A percentile compares a stretch with the other conserved stretches of the same genome.
Conservation (phyloP, 2,113 vertebrate genomes). For the Struthio camelus region DNA sequence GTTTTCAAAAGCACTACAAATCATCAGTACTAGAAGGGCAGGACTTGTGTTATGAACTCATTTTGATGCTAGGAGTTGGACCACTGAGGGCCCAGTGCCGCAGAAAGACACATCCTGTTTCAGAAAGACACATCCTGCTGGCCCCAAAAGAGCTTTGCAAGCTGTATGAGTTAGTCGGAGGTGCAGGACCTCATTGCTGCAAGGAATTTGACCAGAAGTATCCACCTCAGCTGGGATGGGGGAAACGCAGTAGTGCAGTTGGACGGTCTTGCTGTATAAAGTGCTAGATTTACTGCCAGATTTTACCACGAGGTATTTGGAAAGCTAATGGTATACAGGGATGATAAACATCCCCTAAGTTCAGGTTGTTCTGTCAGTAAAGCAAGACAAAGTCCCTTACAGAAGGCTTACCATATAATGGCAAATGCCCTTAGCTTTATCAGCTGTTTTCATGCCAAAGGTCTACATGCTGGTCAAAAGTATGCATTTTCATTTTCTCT, state of each 20-base stretch:
- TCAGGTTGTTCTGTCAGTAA: not conserved
- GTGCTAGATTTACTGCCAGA: not conserved
- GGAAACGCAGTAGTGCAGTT: too few relatives aligned
- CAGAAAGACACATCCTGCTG: not conserved
- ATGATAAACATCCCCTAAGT: not conserved
- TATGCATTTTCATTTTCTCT: too few relatives aligned
- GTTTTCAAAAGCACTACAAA: not conserved
- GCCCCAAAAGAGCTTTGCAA: not conserved
- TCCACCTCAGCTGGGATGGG: accelerated
- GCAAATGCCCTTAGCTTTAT: not conserved
- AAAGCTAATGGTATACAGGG: not conserved
- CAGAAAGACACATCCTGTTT: not conserved
- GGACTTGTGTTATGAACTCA: not conserved
- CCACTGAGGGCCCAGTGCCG: not conserved
- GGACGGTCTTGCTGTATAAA: not conserved
- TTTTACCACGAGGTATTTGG: not conserved
- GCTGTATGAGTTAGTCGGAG: not conserved
- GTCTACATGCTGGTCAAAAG: not conserved
- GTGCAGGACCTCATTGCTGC: not conserved
- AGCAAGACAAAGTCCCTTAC: not conserved
- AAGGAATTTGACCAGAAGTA: not conserved
- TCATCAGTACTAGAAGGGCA: not conserved
- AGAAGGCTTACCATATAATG: not conserved
- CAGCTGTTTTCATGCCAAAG: not conserved
- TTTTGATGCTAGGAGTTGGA: not conserved